A percentile compares a stretch with the other conserved stretches of the same genome.
phyloP scores from a whole-genome alignment of 2,888 invertebrate species.

The Trissolcus brochymenae region DNA sequence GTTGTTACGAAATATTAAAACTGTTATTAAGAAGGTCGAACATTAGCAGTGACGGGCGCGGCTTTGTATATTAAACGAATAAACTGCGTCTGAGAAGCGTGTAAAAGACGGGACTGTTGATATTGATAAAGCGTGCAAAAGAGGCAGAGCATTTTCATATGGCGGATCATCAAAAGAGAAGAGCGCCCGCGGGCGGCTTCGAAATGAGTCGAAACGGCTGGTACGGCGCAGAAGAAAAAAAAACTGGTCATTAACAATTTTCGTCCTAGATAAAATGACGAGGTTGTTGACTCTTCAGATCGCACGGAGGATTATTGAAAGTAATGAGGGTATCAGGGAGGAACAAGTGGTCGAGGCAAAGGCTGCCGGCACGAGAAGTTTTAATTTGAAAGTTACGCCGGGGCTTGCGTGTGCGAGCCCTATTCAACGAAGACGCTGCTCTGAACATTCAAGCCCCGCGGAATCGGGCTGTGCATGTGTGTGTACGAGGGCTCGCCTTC shows the following conservation, averaged over 20 bases:
- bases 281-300: slow-evolving; percentile 54
- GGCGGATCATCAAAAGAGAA: slow-evolving; percentile 19
- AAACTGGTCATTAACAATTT: slow-evolving; percentile 40
- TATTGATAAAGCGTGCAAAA: slow-evolving; percentile 29
- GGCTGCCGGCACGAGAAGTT: slow-evolving; percentile 55
- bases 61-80: slow-evolving; percentile 13
- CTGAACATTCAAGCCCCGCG: slow-evolving; percentile 46
- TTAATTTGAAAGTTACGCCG: slow-evolving; percentile 56
- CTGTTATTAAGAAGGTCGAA: neutral
- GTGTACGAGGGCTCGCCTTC: slow-evolving; percentile 21
- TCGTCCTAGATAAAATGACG: slow-evolving; percentile 51
- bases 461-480: slow-evolving; percentile 18
- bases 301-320: slow-evolving; percentile 55
- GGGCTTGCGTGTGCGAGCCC: slow-evolving; percentile 52
- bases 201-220: slow-evolving; percentile 36
- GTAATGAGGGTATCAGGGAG: slow-evolving; percentile 56
- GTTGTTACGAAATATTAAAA: neutral
- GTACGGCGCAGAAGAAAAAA: slow-evolving; percentile 20
- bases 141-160: slow-evolving; percentile 33
- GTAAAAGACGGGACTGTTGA: slow-evolving; percentile 32
- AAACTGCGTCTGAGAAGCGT: slow-evolving; percentile 17
- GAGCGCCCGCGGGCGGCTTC: slow-evolving; percentile 6
- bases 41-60: neutral
- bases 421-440: slow-evolving; percentile 54
- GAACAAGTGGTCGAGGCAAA: slow-evolving; percentile 58